Conservation (phyloP, 30 jellyfish, hydroid and myxozoan species). For the Aurelia sp. region DNA sequence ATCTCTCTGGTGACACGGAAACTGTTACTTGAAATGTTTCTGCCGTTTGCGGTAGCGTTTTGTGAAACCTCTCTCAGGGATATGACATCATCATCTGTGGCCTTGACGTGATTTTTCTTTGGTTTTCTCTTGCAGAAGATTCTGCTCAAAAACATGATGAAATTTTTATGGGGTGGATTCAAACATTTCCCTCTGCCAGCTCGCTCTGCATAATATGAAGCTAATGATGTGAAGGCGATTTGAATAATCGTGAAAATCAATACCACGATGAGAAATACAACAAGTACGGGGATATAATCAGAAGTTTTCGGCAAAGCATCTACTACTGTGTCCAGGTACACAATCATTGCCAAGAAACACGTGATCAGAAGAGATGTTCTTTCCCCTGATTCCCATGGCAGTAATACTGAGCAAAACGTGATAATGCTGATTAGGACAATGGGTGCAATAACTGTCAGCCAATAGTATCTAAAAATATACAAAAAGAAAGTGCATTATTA, state of each 20-base stretch:
- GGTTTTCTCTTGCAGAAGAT: conserved; percentile 16
- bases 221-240: conserved; percentile 35
- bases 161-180: not conserved
- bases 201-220: conserved; percentile 54
- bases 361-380: conserved; percentile 48
- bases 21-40: not conserved
- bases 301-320: conserved; percentile 53
- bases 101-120: not conserved
- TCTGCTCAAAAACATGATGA: conserved; percentile 1
- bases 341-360: conserved; percentile 49
- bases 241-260: conserved; percentile 52
- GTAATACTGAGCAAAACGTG: conserved; percentile 54
- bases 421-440: conserved; percentile 27
- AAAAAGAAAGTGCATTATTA: too few relatives aligned
- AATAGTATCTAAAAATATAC: conserved; percentile 24
- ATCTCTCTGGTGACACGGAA: not conserved
- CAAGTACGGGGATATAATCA: conserved; percentile 44
- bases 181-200: conserved; percentile 37
- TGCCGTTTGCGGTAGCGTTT: not conserved
- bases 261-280: conserved; percentile 44
- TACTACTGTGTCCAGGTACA: conserved; percentile 49
- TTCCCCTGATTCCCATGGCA: conserved; percentile 58
- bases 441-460: conserved; percentile 45
- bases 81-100: not conserved
- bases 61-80: too few relatives aligned